phyloP scores from a whole-genome alignment of 2,888 invertebrate species.

The Drosophila aldrichi region DNA sequence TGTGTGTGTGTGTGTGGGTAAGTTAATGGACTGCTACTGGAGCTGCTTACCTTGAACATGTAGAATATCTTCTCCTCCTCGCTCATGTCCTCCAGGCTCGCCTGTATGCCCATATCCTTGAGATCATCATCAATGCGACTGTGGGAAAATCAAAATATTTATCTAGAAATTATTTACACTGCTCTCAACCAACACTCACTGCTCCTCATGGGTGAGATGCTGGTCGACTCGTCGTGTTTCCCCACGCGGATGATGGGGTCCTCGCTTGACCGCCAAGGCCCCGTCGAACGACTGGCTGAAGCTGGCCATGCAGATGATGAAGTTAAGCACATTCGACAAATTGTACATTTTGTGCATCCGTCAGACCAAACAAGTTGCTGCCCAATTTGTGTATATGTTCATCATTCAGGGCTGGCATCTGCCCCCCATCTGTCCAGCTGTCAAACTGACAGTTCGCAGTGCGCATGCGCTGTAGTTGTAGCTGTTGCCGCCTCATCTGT shows the following conservation, averaged over 20 bases:
- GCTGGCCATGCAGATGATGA: slow-evolving; percentile 80
- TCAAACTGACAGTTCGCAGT: slow-evolving; percentile 19
- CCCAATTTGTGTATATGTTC: slow-evolving; percentile 32
- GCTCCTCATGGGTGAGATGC: slow-evolving; percentile 90
- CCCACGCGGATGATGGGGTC: slow-evolving; percentile 89
- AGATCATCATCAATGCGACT: slow-evolving; percentile 93
- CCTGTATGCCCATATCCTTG: slow-evolving; percentile 88
- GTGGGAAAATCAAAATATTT: slow-evolving; percentile 33
- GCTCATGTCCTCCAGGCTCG: slow-evolving; percentile 89
- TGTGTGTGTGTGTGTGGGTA: no score
- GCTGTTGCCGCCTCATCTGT: background rate
- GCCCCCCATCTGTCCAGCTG: slow-evolving; percentile 30
- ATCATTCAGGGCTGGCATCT: slow-evolving; percentile 21
- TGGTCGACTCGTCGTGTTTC: slow-evolving; percentile 89
- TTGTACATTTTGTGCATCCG: slow-evolving; percentile 72
- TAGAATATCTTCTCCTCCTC: slow-evolving; percentile 89
- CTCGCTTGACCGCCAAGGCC: slow-evolving; percentile 85
- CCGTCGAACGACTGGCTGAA: slow-evolving; percentile 74
- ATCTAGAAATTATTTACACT: background rate
- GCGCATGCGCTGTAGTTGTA: slow-evolving; percentile 33
- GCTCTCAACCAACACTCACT: slow-evolving; percentile 86
- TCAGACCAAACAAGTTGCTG: slow-evolving; percentile 37
- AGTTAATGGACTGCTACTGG: background rate
- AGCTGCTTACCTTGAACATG: slow-evolving; percentile 82
- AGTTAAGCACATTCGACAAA: slow-evolving; percentile 77